Percentiles rank a stretch among this genome's conserved stretches.
Conservation (phyloP, 2,797 vertebrate genomes). For the Notolabrus celidotus region DNA sequence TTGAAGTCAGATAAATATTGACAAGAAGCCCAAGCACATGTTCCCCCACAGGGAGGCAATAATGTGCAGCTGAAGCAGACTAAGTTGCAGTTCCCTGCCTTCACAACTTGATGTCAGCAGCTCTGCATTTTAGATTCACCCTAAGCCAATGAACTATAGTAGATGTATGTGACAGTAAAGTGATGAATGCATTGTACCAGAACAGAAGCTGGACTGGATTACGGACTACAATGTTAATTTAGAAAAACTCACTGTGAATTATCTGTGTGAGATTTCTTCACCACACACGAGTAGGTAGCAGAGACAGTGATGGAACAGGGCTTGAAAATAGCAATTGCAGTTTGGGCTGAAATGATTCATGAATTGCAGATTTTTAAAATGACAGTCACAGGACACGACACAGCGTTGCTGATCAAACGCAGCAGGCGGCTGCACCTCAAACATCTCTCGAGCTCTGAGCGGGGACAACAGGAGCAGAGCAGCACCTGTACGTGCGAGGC, state of each 20-base stretch:
- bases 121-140: conserved; percentile 21
- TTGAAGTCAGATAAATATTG: not conserved
- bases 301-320: not conserved
- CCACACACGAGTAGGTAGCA: not conserved
- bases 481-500: conserved; percentile 48
- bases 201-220: not conserved
- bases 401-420: conserved; percentile 46
- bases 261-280: conserved; percentile 1
- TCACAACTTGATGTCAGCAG: conserved; percentile 76
- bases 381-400: conserved; percentile 22
- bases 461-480: conserved; percentile 40
- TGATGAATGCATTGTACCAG: not conserved
- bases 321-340: not conserved
- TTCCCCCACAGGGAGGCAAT: not conserved
- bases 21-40: not conserved
- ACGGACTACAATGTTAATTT: not conserved
- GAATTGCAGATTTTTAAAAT: conserved; percentile 24
- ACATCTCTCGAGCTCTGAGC: conserved; percentile 11
- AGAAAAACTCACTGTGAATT: not conserved
- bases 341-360: conserved; percentile 24
- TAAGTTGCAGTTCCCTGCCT: conserved; percentile 53
- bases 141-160: not conserved
- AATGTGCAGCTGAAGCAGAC: not conserved
- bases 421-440: conserved; percentile 49
- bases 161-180: not conserved